phyloP scores from a whole-genome alignment of 2,797 vertebrate genomes.

The Channallabes apus region DNA sequence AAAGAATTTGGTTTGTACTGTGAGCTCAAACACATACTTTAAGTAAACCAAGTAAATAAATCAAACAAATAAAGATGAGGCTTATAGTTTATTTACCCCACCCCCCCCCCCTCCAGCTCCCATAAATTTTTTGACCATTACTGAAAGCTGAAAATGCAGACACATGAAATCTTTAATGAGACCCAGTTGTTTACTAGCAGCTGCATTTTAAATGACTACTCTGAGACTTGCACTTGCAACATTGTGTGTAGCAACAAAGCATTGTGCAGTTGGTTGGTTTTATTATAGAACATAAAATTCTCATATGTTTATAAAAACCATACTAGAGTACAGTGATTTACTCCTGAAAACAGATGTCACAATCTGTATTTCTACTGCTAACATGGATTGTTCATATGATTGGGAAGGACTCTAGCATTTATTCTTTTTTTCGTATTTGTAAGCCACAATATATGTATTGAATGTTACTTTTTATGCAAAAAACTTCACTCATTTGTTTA shows the following conservation, averaged over 20 bases:
- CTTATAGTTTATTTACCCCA: too few relatives aligned
- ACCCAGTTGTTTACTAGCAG: slow-evolving; percentile 40
- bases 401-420: slow-evolving; percentile 2
- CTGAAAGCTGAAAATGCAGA: slow-evolving; percentile 43
- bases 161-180: slow-evolving; percentile 37
- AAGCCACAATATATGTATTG: slow-evolving; percentile 42
- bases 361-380: slow-evolving; percentile 23
- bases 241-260: slow-evolving; percentile 2
- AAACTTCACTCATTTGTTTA: slow-evolving; percentile 50
- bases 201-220: slow-evolving; percentile 11
- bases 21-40: not conserved
- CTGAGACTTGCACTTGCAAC: slow-evolving; percentile 31
- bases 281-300: not conserved
- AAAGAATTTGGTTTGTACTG: not conserved
- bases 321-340: not conserved
- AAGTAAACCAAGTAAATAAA: not conserved
- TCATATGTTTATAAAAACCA: not conserved
- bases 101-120: not conserved
- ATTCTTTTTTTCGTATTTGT: slow-evolving; percentile 35
- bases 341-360: not conserved
- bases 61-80: too few relatives aligned
- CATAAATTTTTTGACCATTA: slow-evolving; percentile 31
- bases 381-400: slow-evolving; percentile 29
- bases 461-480: slow-evolving; percentile 48
- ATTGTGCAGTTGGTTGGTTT: not conserved